Evolutionary conservation across 1,140 invertebrate species (phyloP).

Genomic region (Melipona quadrifasciata): DNA sequence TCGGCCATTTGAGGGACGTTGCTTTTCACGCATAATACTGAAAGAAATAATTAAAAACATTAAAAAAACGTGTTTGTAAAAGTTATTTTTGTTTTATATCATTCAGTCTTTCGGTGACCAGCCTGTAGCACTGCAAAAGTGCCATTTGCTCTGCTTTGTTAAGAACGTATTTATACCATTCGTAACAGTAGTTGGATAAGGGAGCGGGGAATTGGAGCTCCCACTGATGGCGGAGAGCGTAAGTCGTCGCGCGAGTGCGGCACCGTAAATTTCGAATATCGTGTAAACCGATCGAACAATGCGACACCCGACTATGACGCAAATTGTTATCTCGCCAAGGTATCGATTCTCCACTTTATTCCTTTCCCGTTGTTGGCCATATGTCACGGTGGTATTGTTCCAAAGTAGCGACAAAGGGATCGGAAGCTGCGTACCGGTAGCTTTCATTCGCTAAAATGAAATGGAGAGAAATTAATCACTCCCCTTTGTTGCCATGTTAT

Average conservation of each 20-base stretch:
- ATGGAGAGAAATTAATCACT: neutral
- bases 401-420: neutral
- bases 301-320: constrained; percentile 27
- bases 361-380: constrained; percentile 21
- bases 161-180: neutral
- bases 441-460: neutral
- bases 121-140: neutral
- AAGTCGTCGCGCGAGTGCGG: neutral
- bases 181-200: constrained; percentile 11
- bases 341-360: constrained; percentile 50
- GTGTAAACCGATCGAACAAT: constrained; percentile 42
- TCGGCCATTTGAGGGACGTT: no score
- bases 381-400: constrained; percentile 44
- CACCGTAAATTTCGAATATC: constrained; percentile 44
- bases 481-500: neutral
- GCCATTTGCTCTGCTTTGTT: neutral
- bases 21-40: no score
- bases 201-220: neutral
- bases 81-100: no score
- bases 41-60: no score
- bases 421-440: neutral
- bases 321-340: constrained; percentile 49
- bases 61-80: no score
- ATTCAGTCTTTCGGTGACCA: no score
- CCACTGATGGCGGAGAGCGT: neutral